Percentiles rank a stretch among this genome's conserved stretches.
Evolutionary conservation across 2,797 vertebrate species (phyloP).

Genomic region (Sciaenops ocellatus): DNA sequence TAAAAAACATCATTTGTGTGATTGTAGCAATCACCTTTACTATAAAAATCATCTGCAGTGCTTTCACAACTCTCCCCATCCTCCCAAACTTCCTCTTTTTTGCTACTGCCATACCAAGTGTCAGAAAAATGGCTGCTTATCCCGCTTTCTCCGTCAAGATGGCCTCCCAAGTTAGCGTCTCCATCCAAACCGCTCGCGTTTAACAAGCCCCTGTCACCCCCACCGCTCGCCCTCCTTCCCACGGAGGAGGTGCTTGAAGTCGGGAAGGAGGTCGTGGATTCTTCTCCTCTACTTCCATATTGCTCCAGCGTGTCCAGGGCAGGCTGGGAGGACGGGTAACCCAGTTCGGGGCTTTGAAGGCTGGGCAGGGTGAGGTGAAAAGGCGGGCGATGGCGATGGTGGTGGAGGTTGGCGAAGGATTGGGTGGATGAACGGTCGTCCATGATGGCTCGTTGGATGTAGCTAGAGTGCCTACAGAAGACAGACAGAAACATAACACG

Average conservation of each 20-base stretch:
- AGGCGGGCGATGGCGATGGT: slow-evolving; percentile 49
- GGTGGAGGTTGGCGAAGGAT: slow-evolving; percentile 70
- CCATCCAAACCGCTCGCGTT: slow-evolving; percentile 50
- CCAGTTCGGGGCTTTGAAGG: slow-evolving; percentile 54
- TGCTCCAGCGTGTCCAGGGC: slow-evolving; percentile 59
- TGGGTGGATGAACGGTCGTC: slow-evolving; percentile 76
- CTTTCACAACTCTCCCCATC: slow-evolving; percentile 55
- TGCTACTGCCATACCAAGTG: slow-evolving; percentile 46
- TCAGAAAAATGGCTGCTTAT: slow-evolving; percentile 42
- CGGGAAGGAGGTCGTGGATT: slow-evolving; percentile 37
- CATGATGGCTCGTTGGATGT: slow-evolving; percentile 69
- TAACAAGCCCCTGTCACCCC: slow-evolving; percentile 37
- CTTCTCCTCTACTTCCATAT: slow-evolving; percentile 50
- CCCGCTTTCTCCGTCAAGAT: slow-evolving; percentile 34
- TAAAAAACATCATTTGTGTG: slow-evolving; percentile 59
- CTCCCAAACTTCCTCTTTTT: slow-evolving; percentile 66
- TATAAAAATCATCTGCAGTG: slow-evolving; percentile 35
- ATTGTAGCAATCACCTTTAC: slow-evolving; percentile 45
- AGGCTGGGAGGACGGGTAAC: slow-evolving; percentile 56
- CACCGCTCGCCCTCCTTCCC: slow-evolving; percentile 28
- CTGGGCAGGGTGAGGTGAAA: slow-evolving; percentile 53
- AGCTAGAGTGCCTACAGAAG: slow-evolving; percentile 48
- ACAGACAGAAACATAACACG: slow-evolving; percentile 26
- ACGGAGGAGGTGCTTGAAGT: slow-evolving; percentile 28
- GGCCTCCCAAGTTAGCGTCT: slow-evolving; percentile 44